Evolutionary conservation across 2,113 vertebrate species (phyloP).

Genomic region (Cebus imitator): DNA sequence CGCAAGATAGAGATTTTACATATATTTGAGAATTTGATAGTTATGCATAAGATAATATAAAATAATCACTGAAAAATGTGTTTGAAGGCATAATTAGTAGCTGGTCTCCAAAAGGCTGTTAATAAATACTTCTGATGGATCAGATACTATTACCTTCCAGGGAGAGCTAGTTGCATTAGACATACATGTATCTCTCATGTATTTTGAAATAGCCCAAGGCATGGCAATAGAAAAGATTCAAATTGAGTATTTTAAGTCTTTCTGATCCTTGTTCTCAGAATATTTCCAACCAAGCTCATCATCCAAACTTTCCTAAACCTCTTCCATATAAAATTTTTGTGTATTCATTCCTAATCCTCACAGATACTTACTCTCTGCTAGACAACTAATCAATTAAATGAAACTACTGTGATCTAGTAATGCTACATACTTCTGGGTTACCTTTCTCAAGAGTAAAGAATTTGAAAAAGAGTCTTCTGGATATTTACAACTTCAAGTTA

Average conservation of each 20-base stretch:
- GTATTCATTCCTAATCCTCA: not conserved
- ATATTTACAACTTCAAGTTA: not conserved
- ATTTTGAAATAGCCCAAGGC: not conserved
- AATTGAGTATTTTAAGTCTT: not conserved
- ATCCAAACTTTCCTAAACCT: not conserved
- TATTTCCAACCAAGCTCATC: not conserved
- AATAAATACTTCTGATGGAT: not conserved
- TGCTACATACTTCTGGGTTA: not conserved
- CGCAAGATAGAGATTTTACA: not conserved
- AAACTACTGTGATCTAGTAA: not conserved
- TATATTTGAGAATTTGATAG: conserved; percentile 4
- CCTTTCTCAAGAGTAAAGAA: not conserved
- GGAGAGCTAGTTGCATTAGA: not conserved
- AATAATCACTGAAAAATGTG: not conserved
- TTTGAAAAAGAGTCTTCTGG: not conserved
- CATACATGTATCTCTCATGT: not conserved
- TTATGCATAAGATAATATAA: not conserved
- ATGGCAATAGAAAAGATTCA: not conserved
- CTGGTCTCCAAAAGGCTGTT: not conserved
- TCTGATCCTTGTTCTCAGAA: not conserved
- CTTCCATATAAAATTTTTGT: not conserved
- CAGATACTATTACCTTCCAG: not conserved
- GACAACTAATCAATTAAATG: not conserved
- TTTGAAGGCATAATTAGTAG: not conserved
- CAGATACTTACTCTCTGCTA: not conserved